Evolutionary conservation across 1,140 invertebrate species (phyloP).

Genomic region (Coptotermes formosanus): DNA sequence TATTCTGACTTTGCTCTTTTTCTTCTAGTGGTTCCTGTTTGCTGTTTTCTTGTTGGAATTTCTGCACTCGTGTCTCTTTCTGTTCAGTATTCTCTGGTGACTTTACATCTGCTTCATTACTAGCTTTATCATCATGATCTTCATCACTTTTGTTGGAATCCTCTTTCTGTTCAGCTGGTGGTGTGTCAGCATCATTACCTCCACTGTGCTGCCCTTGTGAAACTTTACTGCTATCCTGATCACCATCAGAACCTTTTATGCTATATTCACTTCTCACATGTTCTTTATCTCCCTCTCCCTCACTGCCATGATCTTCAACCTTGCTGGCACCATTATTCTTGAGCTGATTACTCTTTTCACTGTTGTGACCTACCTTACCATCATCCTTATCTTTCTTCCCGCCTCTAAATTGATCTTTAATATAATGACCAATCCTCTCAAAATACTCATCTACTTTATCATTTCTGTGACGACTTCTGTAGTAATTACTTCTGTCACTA

Average conservation of each 20-base stretch:
- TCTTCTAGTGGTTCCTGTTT: too few species aligned
- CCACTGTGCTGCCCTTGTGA: neutral
- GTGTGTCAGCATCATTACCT: neutral
- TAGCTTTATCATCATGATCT: neutral
- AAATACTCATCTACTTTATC: neutral
- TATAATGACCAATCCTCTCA: neutral
- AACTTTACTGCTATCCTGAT: neutral
- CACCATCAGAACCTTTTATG: neutral
- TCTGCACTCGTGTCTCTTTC: neutral
- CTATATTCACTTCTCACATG: neutral
- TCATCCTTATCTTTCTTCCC: neutral
- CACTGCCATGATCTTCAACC: neutral
- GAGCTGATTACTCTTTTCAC: neutral
- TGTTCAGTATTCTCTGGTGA: neutral
- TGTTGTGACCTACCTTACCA: neutral
- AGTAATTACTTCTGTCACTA: neutral
- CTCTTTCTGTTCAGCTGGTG: neutral
- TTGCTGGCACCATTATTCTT: neutral
- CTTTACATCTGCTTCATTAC: neutral
- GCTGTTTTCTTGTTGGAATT: neutral
- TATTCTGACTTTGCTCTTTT: neutral
- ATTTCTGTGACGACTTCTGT: neutral
- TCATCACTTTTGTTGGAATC: neutral
- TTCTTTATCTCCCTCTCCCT: neutral
- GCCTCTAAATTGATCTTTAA: neutral